Percentiles rank a stretch among this genome's conserved stretches.
phyloP scores from a whole-genome alignment of 2,113 vertebrate species.

The Brachyhypopomus gauderio region DNA sequence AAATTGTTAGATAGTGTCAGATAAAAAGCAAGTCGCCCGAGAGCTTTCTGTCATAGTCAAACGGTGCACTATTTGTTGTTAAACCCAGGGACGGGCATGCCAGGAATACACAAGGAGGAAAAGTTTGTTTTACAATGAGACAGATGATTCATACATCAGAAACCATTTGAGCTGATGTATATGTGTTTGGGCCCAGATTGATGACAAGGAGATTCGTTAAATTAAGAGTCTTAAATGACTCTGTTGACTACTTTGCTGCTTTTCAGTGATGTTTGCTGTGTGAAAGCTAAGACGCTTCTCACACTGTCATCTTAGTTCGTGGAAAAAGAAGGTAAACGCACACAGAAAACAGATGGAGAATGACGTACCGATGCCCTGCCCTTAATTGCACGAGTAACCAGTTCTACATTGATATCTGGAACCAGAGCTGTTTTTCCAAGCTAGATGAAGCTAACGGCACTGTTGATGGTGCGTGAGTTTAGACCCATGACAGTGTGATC shows the following conservation, averaged over 20 bases:
- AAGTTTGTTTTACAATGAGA: slow-evolving; percentile 27
- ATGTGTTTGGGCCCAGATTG: slow-evolving; percentile 30
- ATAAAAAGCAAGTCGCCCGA: slow-evolving; percentile 29
- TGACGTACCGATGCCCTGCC: too few species aligned
- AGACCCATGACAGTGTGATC: neutral
- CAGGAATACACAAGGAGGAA: slow-evolving; percentile 30
- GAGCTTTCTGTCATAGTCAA: slow-evolving; percentile 2
- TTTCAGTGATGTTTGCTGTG: slow-evolving; percentile 36
- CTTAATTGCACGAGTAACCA: too few species aligned
- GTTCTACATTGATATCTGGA: neutral
- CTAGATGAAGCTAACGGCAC: neutral
- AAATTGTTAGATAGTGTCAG: neutral
- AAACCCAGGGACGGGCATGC: slow-evolving; percentile 13
- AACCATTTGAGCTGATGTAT: slow-evolving; percentile 38
- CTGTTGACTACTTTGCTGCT: slow-evolving; percentile 32
- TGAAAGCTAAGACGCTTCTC: slow-evolving; percentile 12
- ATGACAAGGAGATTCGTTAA: slow-evolving; percentile 41
- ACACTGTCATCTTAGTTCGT: slow-evolving; percentile 25
- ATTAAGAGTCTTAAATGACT: slow-evolving; percentile 33
- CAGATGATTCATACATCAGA: slow-evolving; percentile 31
- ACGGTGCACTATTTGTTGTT: slow-evolving; percentile 24
- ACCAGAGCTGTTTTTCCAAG: neutral
- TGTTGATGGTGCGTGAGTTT: neutral
- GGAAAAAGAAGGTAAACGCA: slow-evolving; percentile 23
- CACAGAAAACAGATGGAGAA: slow-evolving; percentile 12